phyloP scores from a whole-genome alignment of 1,140 invertebrate genomes.

The Hormaphis cornu region DNA sequence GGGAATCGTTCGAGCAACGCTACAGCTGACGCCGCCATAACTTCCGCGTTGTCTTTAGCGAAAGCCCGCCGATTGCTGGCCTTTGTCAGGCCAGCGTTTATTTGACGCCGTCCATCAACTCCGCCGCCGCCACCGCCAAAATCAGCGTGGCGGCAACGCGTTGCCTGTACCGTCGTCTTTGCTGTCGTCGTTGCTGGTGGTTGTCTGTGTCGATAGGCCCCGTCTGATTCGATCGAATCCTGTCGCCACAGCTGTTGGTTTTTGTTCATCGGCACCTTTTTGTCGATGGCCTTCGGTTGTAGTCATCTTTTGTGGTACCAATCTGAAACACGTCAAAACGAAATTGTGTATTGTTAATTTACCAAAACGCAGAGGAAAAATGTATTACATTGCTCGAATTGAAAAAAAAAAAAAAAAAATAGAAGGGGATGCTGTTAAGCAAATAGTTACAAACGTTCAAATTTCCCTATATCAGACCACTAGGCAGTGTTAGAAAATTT shows the following conservation, averaged over 20 bases:
- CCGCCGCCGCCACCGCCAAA: not conserved
- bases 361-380: no score
- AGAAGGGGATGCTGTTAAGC: no score
- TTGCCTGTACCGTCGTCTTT: no score
- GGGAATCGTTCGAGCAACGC: not conserved
- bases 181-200: not conserved
- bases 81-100: not conserved
- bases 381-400: no score
- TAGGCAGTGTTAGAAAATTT: no score
- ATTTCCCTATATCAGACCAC: no score
- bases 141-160: not conserved
- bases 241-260: not conserved
- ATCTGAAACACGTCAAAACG: not conserved
- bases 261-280: constrained; percentile 8
- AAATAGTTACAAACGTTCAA: no score
- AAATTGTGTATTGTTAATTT: no score
- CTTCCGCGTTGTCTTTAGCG: not conserved
- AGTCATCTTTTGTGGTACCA: constrained; percentile 3
- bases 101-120: not conserved
- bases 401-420: no score
- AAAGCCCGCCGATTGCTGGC: not conserved
- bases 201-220: not conserved
- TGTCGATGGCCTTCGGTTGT: not conserved
- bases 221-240: not conserved
- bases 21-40: not conserved